Conservation (phyloP, 2,113 vertebrate genomes). For the Bos javanicus region DNA sequence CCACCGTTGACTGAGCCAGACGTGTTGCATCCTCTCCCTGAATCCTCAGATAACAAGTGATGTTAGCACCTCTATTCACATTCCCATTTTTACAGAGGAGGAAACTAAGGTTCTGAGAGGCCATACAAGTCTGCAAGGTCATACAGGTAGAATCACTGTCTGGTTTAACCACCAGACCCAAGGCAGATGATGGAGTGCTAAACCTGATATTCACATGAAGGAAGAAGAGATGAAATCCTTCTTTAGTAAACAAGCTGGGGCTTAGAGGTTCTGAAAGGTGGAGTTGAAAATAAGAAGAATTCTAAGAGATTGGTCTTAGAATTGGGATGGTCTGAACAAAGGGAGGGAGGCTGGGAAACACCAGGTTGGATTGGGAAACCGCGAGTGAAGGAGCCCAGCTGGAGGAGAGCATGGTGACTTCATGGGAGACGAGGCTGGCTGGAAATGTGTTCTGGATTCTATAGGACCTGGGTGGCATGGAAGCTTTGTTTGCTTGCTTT, state of each 20-base stretch:
- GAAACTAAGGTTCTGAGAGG: background rate
- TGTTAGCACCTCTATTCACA: too few relatives aligned
- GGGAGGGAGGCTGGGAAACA: background rate
- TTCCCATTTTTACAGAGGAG: background rate
- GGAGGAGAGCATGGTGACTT: background rate
- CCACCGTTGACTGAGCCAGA: accelerated
- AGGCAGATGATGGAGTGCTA: too few relatives aligned
- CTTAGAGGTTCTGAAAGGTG: background rate
- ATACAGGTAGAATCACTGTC: background rate
- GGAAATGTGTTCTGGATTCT: background rate
- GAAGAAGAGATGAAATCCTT: background rate
- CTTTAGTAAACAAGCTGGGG: background rate
- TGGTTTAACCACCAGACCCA: background rate
- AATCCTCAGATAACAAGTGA: background rate
- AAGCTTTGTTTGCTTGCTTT: background rate
- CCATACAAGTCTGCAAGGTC: background rate
- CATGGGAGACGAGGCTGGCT: background rate
- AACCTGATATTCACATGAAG: background rate
- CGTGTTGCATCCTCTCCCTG: background rate
- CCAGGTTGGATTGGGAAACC: background rate
- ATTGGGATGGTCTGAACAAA: background rate
- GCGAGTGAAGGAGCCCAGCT: accelerated
- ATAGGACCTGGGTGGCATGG: accelerated
- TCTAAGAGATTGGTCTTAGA: background rate
- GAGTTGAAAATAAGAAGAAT: background rate